Evolutionary conservation across 2,888 invertebrate genomes (phyloP).

Genomic region (Drosophila merina): DNA sequence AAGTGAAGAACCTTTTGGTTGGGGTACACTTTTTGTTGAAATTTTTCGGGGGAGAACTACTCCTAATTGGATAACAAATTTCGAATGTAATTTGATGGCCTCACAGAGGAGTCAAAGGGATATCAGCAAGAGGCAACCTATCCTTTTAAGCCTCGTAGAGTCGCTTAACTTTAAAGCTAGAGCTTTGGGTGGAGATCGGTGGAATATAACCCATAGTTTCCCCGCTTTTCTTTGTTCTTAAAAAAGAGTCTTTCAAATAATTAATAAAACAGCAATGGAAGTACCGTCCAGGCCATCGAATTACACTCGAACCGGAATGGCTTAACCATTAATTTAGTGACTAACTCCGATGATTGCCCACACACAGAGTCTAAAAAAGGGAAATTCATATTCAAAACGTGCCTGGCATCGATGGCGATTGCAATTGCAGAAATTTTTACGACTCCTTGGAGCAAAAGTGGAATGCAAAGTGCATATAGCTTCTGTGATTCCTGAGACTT

Average conservation of each 20-base stretch:
- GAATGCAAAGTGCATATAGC: conserved; percentile 49
- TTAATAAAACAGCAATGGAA: neutral
- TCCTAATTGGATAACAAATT: conserved; percentile 41
- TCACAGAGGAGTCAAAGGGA: neutral
- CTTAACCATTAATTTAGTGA: conserved; percentile 58
- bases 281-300: conserved; percentile 18
- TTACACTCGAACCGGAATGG: conserved; percentile 35
- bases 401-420: conserved; percentile 63
- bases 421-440: conserved; percentile 46
- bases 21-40: neutral
- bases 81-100: conserved; percentile 26
- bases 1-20: conserved; percentile 1
- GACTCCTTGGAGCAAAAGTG: conserved; percentile 13
- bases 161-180: neutral
- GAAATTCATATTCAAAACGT: conserved; percentile 25
- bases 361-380: conserved; percentile 37
- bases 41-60: conserved; percentile 25
- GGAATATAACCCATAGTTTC: conserved; percentile 5
- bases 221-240: neutral
- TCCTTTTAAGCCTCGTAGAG: neutral
- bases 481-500: conserved; percentile 57
- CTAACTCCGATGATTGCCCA: conserved; percentile 41
- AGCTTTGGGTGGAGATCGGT: conserved; percentile 1
- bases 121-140: neutral
- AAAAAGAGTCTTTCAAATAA: too few relatives aligned